Evolutionary conservation across 1,140 invertebrate genomes (phyloP).

Genomic region (Pseudomyrmex cubaensis): DNA sequence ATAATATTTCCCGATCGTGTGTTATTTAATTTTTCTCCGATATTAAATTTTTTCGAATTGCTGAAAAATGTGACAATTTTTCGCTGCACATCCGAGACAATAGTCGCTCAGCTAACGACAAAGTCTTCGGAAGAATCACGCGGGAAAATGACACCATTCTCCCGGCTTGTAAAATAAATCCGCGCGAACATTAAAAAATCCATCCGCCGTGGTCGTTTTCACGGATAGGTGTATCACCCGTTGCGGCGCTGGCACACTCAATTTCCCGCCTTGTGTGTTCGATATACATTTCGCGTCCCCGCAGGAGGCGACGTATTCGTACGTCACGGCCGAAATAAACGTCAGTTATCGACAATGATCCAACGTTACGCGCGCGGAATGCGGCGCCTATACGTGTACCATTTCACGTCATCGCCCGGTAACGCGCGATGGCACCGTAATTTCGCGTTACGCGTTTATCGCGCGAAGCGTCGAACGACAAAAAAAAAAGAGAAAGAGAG

Average conservation of each 20-base stretch:
- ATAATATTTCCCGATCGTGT: background rate
- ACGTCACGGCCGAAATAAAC: constrained; percentile 56
- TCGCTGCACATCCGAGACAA: constrained; percentile 30
- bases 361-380: constrained; percentile 18
- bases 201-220: constrained; percentile 26
- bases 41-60: constrained; percentile 24
- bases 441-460: constrained; percentile 67
- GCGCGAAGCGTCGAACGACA: background rate
- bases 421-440: constrained; percentile 67
- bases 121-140: constrained; percentile 44
- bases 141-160: constrained; percentile 56
- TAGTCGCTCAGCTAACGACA: constrained; percentile 22
- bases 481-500: constrained; percentile 11
- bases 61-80: constrained; percentile 35
- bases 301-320: constrained; percentile 54
- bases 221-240: constrained; percentile 11
- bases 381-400: constrained; percentile 27
- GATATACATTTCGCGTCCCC: constrained; percentile 33
- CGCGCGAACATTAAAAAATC: constrained; percentile 53
- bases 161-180: constrained; percentile 55
- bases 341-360: constrained; percentile 60
- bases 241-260: constrained; percentile 40
- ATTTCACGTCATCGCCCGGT: constrained; percentile 62
- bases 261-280: constrained; percentile 57
- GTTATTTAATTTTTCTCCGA: background rate